Evolutionary conservation across 2,888 invertebrate species (phyloP), one percentile per base, ranked within the genome.

Genomic region (Horisme vitalbata): DNA sequence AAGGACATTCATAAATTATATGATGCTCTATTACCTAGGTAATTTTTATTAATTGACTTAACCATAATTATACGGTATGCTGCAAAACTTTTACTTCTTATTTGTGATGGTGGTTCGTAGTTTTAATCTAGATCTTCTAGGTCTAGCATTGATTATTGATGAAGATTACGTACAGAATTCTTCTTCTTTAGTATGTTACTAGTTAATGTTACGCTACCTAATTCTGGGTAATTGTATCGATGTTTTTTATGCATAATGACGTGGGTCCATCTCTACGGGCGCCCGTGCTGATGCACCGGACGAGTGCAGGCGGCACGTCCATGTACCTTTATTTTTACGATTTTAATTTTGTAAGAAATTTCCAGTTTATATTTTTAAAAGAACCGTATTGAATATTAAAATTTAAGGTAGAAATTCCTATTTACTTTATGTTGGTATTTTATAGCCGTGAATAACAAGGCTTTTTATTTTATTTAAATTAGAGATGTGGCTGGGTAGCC

Each of bases 281-380:
- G n/a, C n/a, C n/a, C n/a, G n/a, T n/a, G n/a, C 60, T 59, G 64
- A 67, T 71, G 72, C 70, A 69, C 13, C 61, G 63, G 27, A 4
- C 59, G 56, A 67, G 68, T 73, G 71, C 75, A 71, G 61, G 65
- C 65, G 63, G 64, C 68, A 63, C 64, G 58, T 43, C 53, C 51
- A 46, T 56, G 61, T 68, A 63, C 53, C 71, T 75, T 74, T 72
- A 71, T 79, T 72, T 60, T 57, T 61, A 52, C 45, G 59, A 61
- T 57, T 57, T 58, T 55, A 69, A 63, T 61, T 63, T 61, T 59
- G 47, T 48, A 41, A 50, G 52, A 52, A 48, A 43, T 24, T 37
- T 41, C 28, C 13, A 9, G 9, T 45, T 35, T 20, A 38, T 23
- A 9, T 21, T 13, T 28, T 30, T 28, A n/a, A 26, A 28, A 28